Base-by-base conservation (phyloP, 2,888 invertebrate species). In the Leptopilina syphax region DNA sequence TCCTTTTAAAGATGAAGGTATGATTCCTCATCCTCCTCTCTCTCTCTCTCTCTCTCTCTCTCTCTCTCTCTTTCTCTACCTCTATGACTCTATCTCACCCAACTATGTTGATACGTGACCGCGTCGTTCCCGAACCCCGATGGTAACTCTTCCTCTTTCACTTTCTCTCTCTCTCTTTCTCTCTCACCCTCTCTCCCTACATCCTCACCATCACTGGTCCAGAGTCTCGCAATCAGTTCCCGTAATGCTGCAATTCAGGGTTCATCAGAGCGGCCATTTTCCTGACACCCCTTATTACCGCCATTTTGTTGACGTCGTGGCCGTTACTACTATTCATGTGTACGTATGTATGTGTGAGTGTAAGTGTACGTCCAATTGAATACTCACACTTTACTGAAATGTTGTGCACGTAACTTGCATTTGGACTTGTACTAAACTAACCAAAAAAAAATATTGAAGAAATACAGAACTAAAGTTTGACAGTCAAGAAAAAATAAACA, bases 191-290 rank as follows among this genome's bases (percentile, higher is more conserved):
- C 79, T 50, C 63, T 68, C 76, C 77, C 63, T 57, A 57, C 73
- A 54, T 80, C 82, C 79, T 80, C 81, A 79, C 81, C 70, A 84
- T 44, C 44, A 44, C 81, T 84, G 78, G 81, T 82, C 82, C 86
- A 83, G 85, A 86, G 85, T 86, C 85, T 86, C 87, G 89, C 89
- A 89, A 89, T 89, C 89, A 89, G 89, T 88, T 87, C 83, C 85
- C 88, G 87, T 89, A 89, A 89, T 89, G 88, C 88, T 86, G 88
- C 89, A 88, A 89, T 89, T 89, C 89, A 89, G 88, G 85, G 85
- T 90, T 89, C 89, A 89, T 89, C 89, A 89, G 88, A 85, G 86
- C 88, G 84, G 89, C 89, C 89, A 90, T 90, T 90, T 90, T 90
- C 87, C 86, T 86, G 88, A 89, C 89, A 89, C 89, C 89, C 89